Conservation (phyloP, 2,113 vertebrate genomes). For the Dipodomys stephensi region DNA sequence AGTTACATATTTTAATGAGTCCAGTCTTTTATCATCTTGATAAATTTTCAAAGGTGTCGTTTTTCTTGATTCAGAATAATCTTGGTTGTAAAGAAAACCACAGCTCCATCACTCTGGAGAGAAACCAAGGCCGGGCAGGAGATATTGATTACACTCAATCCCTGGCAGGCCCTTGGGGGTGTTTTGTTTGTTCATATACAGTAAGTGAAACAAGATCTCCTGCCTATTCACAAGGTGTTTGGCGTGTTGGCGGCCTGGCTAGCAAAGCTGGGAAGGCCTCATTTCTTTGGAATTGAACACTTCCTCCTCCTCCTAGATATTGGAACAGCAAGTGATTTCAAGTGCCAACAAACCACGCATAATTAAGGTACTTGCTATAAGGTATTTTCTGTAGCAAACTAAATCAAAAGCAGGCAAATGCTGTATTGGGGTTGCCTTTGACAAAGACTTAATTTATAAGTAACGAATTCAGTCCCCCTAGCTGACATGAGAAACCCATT, state of each 20-base stretch:
- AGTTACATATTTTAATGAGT: conserved; percentile 9
- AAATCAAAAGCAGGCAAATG: conserved; percentile 11
- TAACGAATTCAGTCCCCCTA: background rate
- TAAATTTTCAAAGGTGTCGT: background rate
- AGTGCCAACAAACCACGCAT: conserved; percentile 54
- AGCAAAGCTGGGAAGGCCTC: background rate
- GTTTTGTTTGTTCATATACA: conserved; percentile 46
- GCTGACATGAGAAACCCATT: background rate
- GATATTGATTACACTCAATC: conserved; percentile 29
- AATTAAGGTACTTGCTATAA: conserved; percentile 57
- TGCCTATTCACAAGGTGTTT: conserved; percentile 63
- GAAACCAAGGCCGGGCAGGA: background rate
- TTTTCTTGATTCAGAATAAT: conserved; percentile 59
- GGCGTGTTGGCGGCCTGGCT: conserved; percentile 37
- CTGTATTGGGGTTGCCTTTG: background rate
- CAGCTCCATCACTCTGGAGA: conserved; percentile 21
- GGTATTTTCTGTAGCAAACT: conserved; percentile 38
- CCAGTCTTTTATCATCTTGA: conserved; percentile 3
- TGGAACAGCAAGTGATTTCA: background rate
- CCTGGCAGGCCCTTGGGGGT: background rate
- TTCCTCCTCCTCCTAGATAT: conserved; percentile 8
- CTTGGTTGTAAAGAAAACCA: conserved; percentile 61
- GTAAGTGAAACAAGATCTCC: conserved; percentile 30
- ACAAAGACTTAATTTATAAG: conserved; percentile 31
- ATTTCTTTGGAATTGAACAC: conserved; percentile 34